phyloP scores from a whole-genome alignment of 2,113 vertebrate species.

The Lasiurus cinereus region DNA sequence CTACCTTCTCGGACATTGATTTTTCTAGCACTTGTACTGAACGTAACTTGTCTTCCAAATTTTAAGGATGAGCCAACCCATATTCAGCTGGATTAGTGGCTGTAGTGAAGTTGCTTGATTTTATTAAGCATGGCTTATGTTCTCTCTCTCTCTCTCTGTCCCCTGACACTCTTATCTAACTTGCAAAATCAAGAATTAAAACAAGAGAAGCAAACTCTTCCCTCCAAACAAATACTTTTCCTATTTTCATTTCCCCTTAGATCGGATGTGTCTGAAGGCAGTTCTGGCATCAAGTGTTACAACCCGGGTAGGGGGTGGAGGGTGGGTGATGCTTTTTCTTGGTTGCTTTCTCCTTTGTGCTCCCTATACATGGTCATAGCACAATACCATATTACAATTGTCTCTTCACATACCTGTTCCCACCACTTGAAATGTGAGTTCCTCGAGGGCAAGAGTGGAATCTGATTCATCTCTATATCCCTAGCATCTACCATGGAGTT shows the following conservation, averaged over 20 bases:
- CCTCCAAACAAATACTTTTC: background rate
- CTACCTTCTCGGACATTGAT: constrained; percentile 38
- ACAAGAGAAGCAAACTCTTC: background rate
- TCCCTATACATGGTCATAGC: background rate
- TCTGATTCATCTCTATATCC: background rate
- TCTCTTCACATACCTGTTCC: background rate
- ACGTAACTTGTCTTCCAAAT: constrained; percentile 68
- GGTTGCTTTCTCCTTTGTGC: background rate
- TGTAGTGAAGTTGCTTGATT: constrained; percentile 55
- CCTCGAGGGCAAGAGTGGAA: constrained; percentile 41
- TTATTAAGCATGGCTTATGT: constrained; percentile 64
- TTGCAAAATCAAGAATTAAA: constrained; percentile 66
- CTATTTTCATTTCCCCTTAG: background rate
- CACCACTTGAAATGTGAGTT: constrained; percentile 24
- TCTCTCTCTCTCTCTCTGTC: background rate
- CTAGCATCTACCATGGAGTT: background rate
- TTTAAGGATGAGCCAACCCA: constrained; percentile 58
- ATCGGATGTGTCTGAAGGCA: background rate
- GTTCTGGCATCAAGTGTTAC: background rate
- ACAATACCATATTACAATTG: background rate
- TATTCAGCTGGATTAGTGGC: constrained; percentile 67
- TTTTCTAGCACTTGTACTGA: constrained; percentile 59
- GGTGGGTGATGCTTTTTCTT: background rate
- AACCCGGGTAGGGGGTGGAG: background rate
- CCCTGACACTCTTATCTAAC: background rate